Base-by-base conservation (phyloP, 2,888 invertebrate species). In the Drosophila mimica region DNA sequence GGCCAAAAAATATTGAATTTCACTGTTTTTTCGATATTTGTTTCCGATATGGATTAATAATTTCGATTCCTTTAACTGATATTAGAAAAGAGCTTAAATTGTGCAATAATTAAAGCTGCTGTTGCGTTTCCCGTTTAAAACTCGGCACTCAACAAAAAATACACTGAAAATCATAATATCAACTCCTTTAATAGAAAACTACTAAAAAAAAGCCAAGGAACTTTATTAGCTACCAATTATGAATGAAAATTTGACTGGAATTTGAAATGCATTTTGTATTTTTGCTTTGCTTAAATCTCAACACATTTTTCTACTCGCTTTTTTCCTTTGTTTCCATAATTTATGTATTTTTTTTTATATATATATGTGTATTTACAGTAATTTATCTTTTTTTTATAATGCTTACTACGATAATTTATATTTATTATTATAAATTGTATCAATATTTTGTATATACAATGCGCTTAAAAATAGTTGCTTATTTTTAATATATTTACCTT, bases 301-400 rank as follows among this genome's bases (percentile, higher is more conserved):
- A 46, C 36, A 34, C 51, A 31, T 51, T 46, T 46, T 34, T 52
- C 8, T 25, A 17, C 11, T 8, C 49, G 57, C 43, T n/a, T 36
- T 25, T 40, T 36, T 40, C 33, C 33, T 34, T 31, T 17, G 25
- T 31, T 54, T 49, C 5, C 13, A 15, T 36, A 48, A 54, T n/a
- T 17, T 13, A 17, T 28, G 33, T 57, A 4, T 38, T 11, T 20
- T 6, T 13, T n/a, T 20, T 40, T 57, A 3, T 11, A 40, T 54
- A 31, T 28, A 48, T 25, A 7, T 25, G 70, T 74, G 71, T 77
- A 79, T 78, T 75, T 79, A 78, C 77, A 79, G 61, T 54, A 71
- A 65, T 62, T 38, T 28, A 56, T 64, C n/a, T 25, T 62, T 43
- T 48, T 34, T 38, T 62, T 57, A n/a, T 36, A 15, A 57, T 64